Conservation (phyloP, 2,888 invertebrate species). For the Drosophila kuntzei region DNA sequence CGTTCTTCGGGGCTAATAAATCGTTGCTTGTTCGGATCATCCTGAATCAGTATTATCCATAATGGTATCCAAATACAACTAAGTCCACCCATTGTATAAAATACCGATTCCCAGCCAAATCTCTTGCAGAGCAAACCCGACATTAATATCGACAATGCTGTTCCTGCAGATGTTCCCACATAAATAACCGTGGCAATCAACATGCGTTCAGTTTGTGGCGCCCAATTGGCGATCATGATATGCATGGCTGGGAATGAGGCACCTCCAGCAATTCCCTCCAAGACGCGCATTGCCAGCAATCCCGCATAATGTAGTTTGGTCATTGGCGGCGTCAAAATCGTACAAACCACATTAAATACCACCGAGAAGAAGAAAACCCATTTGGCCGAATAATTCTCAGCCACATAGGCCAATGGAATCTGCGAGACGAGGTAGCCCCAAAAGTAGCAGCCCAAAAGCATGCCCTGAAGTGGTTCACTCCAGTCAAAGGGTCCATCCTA, state of each 20-base stretch:
- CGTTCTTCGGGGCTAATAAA: slow-evolving; percentile 89
- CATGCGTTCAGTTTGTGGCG: slow-evolving; percentile 94
- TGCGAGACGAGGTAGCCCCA: slow-evolving; percentile 94
- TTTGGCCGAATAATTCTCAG: slow-evolving; percentile 94
- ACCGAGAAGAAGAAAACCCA: slow-evolving; percentile 94
- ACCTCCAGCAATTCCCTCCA: slow-evolving; percentile 90
- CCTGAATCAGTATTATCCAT: slow-evolving; percentile 90
- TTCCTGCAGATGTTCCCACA: slow-evolving; percentile 94
- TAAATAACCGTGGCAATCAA: slow-evolving; percentile 92
- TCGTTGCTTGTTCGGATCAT: slow-evolving; percentile 89
- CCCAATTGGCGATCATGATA: slow-evolving; percentile 93
- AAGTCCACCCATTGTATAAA: slow-evolving; percentile 92
- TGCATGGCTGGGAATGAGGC: slow-evolving; percentile 97
- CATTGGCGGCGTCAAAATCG: slow-evolving; percentile 91
- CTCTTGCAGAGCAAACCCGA: slow-evolving; percentile 91
- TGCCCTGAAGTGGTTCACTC: slow-evolving; percentile 90
- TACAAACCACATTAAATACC: slow-evolving; percentile 90
- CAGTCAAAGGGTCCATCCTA: slow-evolving; percentile 92
- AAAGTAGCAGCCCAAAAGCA: slow-evolving; percentile 93
- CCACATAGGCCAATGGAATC: slow-evolving; percentile 89
- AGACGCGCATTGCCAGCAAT: slow-evolving; percentile 89
- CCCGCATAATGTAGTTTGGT: slow-evolving; percentile 89
- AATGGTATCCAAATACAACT: slow-evolving; percentile 91
- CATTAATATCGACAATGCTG: slow-evolving; percentile 87
- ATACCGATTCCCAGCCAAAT: slow-evolving; percentile 91